phyloP scores from a whole-genome alignment of 2,797 vertebrate genomes.

The Acanthurus lineatus region DNA sequence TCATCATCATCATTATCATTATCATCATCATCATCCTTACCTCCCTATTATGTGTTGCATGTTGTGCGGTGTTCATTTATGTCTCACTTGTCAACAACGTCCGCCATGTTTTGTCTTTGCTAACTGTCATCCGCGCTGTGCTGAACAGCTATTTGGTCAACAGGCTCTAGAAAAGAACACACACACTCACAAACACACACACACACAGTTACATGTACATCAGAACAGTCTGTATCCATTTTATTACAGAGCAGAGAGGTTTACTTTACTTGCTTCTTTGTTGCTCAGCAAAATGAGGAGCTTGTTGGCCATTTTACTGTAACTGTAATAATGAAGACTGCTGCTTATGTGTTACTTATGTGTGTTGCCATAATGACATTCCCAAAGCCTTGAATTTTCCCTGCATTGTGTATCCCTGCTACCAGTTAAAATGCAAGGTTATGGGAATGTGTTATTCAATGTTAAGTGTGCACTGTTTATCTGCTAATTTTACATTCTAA shows the following conservation, averaged over 20 bases:
- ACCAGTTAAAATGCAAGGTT: slow-evolving; percentile 64
- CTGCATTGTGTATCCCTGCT: slow-evolving; percentile 12
- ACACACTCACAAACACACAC: background rate
- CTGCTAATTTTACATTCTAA: slow-evolving; percentile 36
- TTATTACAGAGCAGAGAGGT: background rate
- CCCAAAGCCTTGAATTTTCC: slow-evolving; percentile 72
- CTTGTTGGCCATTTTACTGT: slow-evolving; percentile 79
- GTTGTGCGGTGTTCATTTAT: slow-evolving; percentile 74
- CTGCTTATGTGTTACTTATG: slow-evolving; percentile 19
- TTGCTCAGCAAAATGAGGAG: slow-evolving; percentile 54
- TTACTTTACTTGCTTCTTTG: background rate
- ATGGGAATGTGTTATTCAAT: slow-evolving; percentile 56
- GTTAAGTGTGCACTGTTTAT: slow-evolving; percentile 43
- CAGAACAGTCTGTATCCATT: background rate
- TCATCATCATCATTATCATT: slow-evolving; percentile 37
- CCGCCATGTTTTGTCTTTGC: slow-evolving; percentile 76
- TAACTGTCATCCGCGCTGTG: slow-evolving; percentile 73
- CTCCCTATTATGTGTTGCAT: slow-evolving; percentile 77
- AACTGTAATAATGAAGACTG: slow-evolving; percentile 42
- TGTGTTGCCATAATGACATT: slow-evolving; percentile 27
- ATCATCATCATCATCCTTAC: slow-evolving; percentile 46
- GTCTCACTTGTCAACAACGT: slow-evolving; percentile 71
- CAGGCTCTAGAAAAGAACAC: slow-evolving; percentile 68
- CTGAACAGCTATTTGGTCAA: slow-evolving; percentile 77
- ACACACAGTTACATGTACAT: background rate